Base-by-base conservation (phyloP, 2,113 vertebrate species). In the Clarias macrocephalus region DNA sequence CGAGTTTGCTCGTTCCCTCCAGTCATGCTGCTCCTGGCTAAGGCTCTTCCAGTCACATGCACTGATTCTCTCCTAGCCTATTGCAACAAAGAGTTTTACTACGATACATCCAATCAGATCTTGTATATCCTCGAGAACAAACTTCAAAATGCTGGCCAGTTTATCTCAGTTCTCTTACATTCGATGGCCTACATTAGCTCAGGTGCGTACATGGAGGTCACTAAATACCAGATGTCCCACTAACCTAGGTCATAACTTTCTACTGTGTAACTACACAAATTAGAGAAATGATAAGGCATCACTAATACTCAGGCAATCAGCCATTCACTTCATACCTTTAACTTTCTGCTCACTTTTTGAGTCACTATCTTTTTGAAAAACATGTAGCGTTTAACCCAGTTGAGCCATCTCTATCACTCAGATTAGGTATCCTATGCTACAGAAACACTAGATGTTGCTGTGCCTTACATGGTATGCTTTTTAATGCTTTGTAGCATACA, bases 141-240 rank as follows among this genome's bases (percentile, higher is more conserved):
- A 86, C 93, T 96, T 87, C 92, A 96, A 83, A 94, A 95, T 28
- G 94, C 90, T 19, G 96, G 96, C 11, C 92, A 94, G 66, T 96
- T 96, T 84, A 93, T 94, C 2, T 91, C 95, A 10, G 88, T 93
- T 48, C 86, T 97, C 56, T 87, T 97, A 42, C 95, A 95, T 85
- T 90, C 95, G 42, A 93, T 96, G 93, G 95, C 96, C 80, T 90
- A 91, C 57, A 92, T 97, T 87, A 91, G 90, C 68, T 92, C 95
- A 92, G 96, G 96, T 80, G 56, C 0, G 56, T 96, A 93, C 2
- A 60, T 8, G n/a, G 42, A 16, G 5, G 80, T 85, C 3, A 79
- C 1, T 30, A 48, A 73, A 62, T 11, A 42, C 6, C 25, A 21
- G 21, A 76, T 76, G 23, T 76, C 42, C 4, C 42, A 52, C 16